These are phyloP conservation scores for Platyscelio sp. DNA, from an alignment of 2,888 invertebrate genomes.

Conservation along the genomic window DNA sequence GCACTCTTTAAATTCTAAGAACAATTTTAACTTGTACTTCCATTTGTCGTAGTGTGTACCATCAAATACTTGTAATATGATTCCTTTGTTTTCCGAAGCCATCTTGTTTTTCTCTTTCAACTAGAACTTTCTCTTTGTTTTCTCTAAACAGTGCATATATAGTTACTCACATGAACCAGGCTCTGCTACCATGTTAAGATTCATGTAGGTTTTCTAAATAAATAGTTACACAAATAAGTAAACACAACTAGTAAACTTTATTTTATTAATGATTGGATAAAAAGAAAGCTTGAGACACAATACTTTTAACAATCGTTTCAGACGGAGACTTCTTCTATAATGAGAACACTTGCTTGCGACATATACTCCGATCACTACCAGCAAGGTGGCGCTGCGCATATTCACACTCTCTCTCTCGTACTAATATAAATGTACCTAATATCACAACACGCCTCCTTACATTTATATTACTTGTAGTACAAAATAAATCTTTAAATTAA, in stretches of 20 bases:
- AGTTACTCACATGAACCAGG: not conserved
- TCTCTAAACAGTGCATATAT: not conserved
- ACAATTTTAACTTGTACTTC: constrained; percentile 58
- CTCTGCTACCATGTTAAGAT: constrained; percentile 8
- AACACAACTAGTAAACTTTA: too few relatives aligned
- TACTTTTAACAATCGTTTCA: too few relatives aligned
- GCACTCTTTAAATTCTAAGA: constrained; percentile 53
- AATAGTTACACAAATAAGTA: too few relatives aligned
- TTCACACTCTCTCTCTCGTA: too few relatives aligned
- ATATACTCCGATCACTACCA: too few relatives aligned
- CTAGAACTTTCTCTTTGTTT: not conserved
- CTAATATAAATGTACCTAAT: constrained; percentile 28
- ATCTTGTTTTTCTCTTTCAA: not conserved
- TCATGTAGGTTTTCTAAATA: not conserved
- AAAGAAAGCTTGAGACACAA: too few relatives aligned
- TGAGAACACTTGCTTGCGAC: too few relatives aligned
- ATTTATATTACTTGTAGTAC: constrained; percentile 3
- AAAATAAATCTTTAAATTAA: too few relatives aligned
- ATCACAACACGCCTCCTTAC: constrained; percentile 36
- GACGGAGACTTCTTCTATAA: too few relatives aligned
- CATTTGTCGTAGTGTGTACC: constrained; percentile 56
- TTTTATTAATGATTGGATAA: too few relatives aligned
- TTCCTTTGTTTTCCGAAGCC: constrained; percentile 17
- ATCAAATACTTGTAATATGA: constrained; percentile 52
- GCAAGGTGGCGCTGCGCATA: too few relatives aligned